Evolutionary conservation across 2,888 invertebrate species (phyloP).

Genomic region (Tetanocera ferruginea): DNA sequence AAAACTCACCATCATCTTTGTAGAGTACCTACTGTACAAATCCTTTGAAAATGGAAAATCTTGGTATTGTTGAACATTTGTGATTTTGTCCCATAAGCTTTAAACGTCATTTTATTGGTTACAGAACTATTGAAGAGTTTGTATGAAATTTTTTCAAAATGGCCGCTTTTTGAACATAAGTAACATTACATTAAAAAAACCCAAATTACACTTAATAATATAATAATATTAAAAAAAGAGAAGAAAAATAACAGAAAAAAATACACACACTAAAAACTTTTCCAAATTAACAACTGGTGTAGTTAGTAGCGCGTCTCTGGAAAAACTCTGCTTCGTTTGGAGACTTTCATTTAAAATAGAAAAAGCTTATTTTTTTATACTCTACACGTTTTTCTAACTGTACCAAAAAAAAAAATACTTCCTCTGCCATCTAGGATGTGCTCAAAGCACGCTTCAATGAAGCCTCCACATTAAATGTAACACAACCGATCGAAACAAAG

Average conservation of each 20-base stretch:
- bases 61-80: constrained; percentile 29
- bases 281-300: background rate
- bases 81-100: constrained; percentile 15
- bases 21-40: constrained; percentile 16
- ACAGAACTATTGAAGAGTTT: too few relatives aligned
- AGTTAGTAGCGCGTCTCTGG: constrained; percentile 13
- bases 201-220: constrained; percentile 2
- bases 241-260: background rate
- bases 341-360: background rate
- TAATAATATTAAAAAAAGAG: background rate
- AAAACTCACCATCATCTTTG: background rate
- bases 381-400: background rate
- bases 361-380: background rate
- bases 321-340: constrained; percentile 9
- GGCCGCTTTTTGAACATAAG: background rate
- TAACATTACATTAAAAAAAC: background rate
- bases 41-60: constrained; percentile 8
- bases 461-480: constrained; percentile 48
- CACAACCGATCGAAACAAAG: background rate
- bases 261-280: background rate
- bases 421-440: constrained; percentile 54
- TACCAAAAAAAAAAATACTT: constrained; percentile 28
- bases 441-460: constrained; percentile 57
- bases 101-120: too few relatives aligned
- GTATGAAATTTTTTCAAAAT: background rate